Base-by-base conservation (phyloP, 1,140 invertebrate genomes). In the Pseudomyrmex cubaensis region DNA sequence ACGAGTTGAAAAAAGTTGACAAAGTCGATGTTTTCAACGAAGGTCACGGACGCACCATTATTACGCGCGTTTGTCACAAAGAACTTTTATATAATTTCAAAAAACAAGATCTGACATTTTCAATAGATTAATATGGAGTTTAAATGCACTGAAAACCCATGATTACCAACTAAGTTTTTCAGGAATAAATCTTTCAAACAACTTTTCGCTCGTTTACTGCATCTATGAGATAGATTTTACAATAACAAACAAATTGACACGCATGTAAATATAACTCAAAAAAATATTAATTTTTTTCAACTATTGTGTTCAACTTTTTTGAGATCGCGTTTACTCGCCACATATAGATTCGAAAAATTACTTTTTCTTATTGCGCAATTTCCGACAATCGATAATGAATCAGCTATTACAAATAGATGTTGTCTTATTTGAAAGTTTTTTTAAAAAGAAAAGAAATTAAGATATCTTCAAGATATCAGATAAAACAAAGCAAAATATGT, bases 11-110 rank as follows among this genome's bases (percentile, higher is more conserved):
- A 63, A 63, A 35, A 35, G 35, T 35, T 35, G 35, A 63, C 12
- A 20, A 15, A 25, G 22, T 15, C 22, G 12, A n/a, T 52, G 22
- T 63, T 63, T 62, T 12, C 73, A 52, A 52, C 46, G n/a, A 76
- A 76, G 73, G 73, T 76, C 73, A 64, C 73, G 20, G 20, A 35
- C 57, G 25, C 20, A 35, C 50, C 15, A 63, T 17, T 22, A 50
- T 15, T 20, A 63, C n/a, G 13, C n/a, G 35, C 17, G 10, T 22
- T 3, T 35, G 46, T 64, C 12, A 15, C 59, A 52, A 46, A 8
- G 5, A 12, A 15, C 20, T 50, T 35, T 12, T 17, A 35, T 50
- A 64, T 3, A 8, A 54, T 22, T n/a, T 20, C 8, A 8, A 44
- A 54, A 44, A 54, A 35, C 8, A 76, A 44, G 17, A 73, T 17